Evolutionary conservation across 2,797 vertebrate species (phyloP).

Genomic region (Silurus aristotelis): DNA sequence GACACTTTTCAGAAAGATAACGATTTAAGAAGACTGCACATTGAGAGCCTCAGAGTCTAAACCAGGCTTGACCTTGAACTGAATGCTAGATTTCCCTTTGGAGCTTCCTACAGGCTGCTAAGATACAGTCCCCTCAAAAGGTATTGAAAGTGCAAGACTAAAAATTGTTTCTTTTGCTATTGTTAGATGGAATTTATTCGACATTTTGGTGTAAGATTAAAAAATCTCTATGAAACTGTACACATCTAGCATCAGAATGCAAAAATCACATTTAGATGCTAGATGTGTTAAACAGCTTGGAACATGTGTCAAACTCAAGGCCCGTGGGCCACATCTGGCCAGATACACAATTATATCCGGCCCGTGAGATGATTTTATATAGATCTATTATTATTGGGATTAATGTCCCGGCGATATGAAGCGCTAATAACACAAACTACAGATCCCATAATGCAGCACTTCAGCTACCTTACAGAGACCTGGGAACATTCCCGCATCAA

Average conservation of each 20-base stretch:
- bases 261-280: neutral
- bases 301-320: neutral
- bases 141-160: neutral
- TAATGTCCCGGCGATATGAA: no score
- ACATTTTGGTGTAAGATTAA: neutral
- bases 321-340: no score
- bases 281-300: neutral
- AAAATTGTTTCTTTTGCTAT: no score
- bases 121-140: slow-evolving; percentile 49
- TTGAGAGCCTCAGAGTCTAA: slow-evolving; percentile 4
- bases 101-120: neutral
- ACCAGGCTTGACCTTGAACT: slow-evolving; percentile 31
- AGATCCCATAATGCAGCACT: no score
- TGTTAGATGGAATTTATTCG: neutral
- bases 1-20: slow-evolving; percentile 10
- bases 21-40: slow-evolving; percentile 23
- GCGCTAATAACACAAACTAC: no score
- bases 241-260: no score
- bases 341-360: no score
- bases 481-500: no score
- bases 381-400: no score
- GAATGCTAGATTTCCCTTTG: slow-evolving; percentile 2
- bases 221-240: neutral
- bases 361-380: no score
- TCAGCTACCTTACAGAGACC: no score